Base-by-base conservation (phyloP, 2,888 invertebrate genomes). In the Rugalucina vietnamica region DNA sequence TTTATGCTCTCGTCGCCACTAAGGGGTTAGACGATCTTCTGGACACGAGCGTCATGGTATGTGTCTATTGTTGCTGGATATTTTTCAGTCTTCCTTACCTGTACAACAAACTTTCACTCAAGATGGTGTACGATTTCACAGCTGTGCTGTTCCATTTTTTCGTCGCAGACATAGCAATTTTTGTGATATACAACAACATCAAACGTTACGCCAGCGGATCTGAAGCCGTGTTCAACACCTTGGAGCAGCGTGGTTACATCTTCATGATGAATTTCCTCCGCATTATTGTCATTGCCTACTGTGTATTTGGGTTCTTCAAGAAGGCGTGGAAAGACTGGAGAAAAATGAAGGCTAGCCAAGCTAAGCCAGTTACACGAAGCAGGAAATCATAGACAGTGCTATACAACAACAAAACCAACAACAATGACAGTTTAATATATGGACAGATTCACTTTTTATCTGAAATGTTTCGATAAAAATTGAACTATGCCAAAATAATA, bases 211-310 rank as follows among this genome's bases (percentile, higher is more conserved):
- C 27, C 10, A 32, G 24, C 5, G 50, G 49, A 10, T 10, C 3
- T 12, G 73, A 73, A 49, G 49, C 73, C 0, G 49, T 49, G 4
- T 73, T 34, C 43, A 32, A 49, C 29, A 14, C 49, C 14, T 14
- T 73, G 24, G 49, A 73, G 29, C 73, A 73, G 29, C 43, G 73
- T 34, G 73, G 49, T 10, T 73, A 73, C 37, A 39, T 73, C 14
- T 73, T 73, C 49, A 21, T 73, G 21, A 50, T 73, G 73, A 73
- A 73, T 29, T 50, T 73, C 0, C 21, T 73, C 5, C 73, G 73
- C 8, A 32, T 73, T 27, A n/a, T 27, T 29, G 34, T 50, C 5
- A 27, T 73, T 1, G 49, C 18, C 24, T 73, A 14, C 21, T 73
- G 73, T 24, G 4, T 39, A 21, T 29, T 49, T 1, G 21, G 73